Conservation (phyloP, 2,113 vertebrate genomes). For the Tichodroma muraria region DNA sequence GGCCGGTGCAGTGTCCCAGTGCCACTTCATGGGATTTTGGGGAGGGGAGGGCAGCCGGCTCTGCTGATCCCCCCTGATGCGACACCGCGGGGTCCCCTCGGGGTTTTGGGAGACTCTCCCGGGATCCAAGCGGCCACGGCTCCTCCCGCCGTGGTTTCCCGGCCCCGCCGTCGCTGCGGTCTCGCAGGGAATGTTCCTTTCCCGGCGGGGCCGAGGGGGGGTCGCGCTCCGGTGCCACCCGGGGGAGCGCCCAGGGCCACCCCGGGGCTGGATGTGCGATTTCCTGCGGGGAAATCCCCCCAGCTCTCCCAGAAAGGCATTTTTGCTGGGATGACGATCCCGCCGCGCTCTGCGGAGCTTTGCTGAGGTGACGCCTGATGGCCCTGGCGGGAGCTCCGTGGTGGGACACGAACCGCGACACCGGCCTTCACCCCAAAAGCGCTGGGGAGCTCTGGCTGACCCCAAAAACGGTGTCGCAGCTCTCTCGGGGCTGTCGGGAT, state of each 20-base stretch:
- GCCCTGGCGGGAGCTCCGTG: accelerated
- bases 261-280: not conserved
- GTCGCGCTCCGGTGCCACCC: not conserved
- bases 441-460: not conserved
- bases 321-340: not conserved
- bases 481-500: not conserved
- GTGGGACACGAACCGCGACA: not conserved
- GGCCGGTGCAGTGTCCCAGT: not conserved
- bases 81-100: accelerated
- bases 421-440: not conserved
- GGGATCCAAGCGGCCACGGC: too few species aligned
- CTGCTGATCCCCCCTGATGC: not conserved
- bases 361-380: not conserved
- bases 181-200: too few species aligned
- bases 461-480: accelerated
- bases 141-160: too few species aligned
- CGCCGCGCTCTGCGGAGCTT: too few species aligned
- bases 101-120: not conserved
- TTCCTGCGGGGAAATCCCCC: not conserved
- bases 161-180: too few species aligned
- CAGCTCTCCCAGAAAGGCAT: accelerated
- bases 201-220: accelerated
- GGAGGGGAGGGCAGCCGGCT: not conserved
- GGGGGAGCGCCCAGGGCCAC: not conserved
- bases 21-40: not conserved